Evolutionary conservation across 2,797 vertebrate genomes (phyloP).

Genomic region (Sitta carolinensis): DNA sequence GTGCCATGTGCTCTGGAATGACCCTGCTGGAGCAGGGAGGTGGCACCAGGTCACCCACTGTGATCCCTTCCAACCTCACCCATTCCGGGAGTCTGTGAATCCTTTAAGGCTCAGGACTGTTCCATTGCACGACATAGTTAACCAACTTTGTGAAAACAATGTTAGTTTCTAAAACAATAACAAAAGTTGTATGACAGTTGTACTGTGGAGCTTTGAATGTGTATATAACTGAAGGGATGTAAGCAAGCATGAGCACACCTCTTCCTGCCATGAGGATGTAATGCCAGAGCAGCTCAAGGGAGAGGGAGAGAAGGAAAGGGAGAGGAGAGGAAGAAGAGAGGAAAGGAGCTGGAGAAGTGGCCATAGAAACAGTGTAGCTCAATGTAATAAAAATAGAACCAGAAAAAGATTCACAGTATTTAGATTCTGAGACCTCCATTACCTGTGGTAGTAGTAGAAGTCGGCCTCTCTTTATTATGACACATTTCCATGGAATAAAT

Average conservation of each 20-base stretch:
- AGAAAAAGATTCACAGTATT: neutral
- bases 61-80: neutral
- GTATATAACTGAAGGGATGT: rapidly evolving
- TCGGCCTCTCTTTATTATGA: conserved; percentile 56
- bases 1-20: neutral
- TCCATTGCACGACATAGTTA: neutral
- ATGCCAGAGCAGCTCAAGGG: neutral
- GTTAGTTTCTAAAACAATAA: neutral
- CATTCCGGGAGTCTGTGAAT: rapidly evolving
- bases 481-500: conserved; percentile 64
- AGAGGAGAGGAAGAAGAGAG: neutral
- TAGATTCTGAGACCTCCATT: neutral
- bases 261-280: rapidly evolving
- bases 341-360: neutral
- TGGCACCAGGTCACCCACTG: neutral
- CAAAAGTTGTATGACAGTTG: neutral
- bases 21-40: neutral
- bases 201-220: no score
- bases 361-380: rapidly evolving
- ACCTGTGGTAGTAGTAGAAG: conserved; percentile 71
- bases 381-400: rapidly evolving
- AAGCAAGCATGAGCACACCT: neutral
- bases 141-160: neutral
- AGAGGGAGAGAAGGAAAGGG: neutral
- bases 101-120: neutral